These are phyloP conservation scores for Frankliniella intonsa DNA, from an alignment of 2,888 invertebrate genomes.

Conservation along the genomic window DNA sequence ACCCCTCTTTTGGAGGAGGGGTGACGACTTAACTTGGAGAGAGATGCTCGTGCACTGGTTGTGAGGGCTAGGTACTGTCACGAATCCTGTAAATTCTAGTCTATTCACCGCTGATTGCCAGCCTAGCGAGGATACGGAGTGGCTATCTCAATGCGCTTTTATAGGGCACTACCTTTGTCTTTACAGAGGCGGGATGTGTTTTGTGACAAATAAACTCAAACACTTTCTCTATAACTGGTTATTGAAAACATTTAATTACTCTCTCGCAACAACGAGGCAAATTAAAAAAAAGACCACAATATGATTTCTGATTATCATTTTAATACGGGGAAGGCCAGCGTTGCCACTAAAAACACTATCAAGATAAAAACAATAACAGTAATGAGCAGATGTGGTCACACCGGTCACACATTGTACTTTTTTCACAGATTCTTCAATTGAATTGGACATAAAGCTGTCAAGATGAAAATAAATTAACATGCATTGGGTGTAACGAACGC, in stretches of 20 bases:
- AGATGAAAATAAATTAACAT: background rate
- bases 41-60: no score
- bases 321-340: background rate
- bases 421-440: background rate
- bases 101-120: background rate
- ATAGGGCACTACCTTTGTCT: no score
- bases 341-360: background rate
- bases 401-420: background rate
- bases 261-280: background rate
- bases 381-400: background rate
- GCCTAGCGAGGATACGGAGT: background rate
- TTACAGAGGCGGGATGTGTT: no score
- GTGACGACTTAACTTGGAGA: no score
- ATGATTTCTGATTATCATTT: background rate
- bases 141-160: no score
- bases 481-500: no score
- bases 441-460: background rate
- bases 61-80: no score
- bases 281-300: background rate
- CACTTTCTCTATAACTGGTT: no score
- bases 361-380: constrained; percentile 3
- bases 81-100: background rate
- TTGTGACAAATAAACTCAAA: no score
- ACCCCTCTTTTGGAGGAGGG: no score
- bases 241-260: no score